Percentiles rank a stretch among this genome's conserved stretches.
These are phyloP conservation scores for Spea hammondii DNA, from an alignment of 2,797 vertebrate species.

Conservation along the genomic window DNA sequence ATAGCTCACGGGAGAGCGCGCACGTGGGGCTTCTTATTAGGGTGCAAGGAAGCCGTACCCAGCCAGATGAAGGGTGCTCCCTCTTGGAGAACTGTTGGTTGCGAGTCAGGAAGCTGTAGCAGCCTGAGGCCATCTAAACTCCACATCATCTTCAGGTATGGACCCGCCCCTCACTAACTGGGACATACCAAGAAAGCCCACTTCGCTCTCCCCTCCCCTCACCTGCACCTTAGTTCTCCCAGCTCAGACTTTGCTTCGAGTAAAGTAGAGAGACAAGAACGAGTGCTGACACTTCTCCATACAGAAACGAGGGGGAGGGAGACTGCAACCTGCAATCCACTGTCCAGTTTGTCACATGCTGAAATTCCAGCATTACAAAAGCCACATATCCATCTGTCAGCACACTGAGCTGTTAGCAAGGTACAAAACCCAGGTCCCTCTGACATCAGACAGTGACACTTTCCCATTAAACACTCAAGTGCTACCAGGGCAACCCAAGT, in stretches of 20 bases:
- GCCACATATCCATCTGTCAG: constrained; percentile 40
- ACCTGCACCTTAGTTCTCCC: constrained; percentile 3
- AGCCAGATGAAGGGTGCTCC: constrained; percentile 15
- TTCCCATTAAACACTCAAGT: neutral
- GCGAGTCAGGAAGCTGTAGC: constrained; percentile 38
- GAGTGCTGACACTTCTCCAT: constrained; percentile 30
- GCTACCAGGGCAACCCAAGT: no score
- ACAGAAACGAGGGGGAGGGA: constrained; percentile 31
- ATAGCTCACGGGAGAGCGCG: constrained; percentile 12
- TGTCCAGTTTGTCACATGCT: constrained; percentile 48
- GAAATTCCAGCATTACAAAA: constrained; percentile 39
- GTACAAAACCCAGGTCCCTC: neutral
- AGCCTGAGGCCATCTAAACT: constrained; percentile 43
- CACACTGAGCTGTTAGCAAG: neutral
- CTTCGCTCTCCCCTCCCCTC: constrained; percentile 27
- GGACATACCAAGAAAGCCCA: constrained; percentile 35
- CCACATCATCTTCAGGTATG: constrained; percentile 49
- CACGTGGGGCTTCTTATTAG: constrained; percentile 30
- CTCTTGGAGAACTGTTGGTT: constrained; percentile 20
- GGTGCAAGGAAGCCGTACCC: constrained; percentile 18
- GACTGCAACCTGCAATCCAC: constrained; percentile 24
- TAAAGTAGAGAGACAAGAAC: constrained; percentile 8
- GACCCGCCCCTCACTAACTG: constrained; percentile 26
- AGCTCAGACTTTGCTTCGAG: constrained; percentile 15
- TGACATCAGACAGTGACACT: neutral